These are phyloP conservation scores for Leptopilina syphax DNA, from an alignment of 2,888 invertebrate genomes.

Conservation along the genomic window DNA sequence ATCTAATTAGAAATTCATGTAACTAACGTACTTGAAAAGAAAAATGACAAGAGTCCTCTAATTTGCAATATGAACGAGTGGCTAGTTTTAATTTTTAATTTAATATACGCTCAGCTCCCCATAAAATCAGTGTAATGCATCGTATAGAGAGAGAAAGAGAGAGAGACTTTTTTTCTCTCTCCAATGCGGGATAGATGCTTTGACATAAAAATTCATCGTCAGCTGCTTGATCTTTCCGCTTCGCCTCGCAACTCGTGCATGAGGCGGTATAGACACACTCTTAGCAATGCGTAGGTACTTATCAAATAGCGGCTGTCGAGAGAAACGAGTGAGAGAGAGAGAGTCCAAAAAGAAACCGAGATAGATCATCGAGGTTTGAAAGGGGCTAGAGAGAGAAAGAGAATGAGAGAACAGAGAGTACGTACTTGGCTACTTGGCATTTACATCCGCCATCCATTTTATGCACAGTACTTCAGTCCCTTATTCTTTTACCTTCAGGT, in stretches of 20 bases:
- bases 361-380: slow-evolving; percentile 16
- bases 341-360: slow-evolving; percentile 43
- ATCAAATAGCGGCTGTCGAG: slow-evolving; percentile 57
- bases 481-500: slow-evolving; percentile 62
- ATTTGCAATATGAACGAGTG: slow-evolving; percentile 3
- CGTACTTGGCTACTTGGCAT: slow-evolving; percentile 68
- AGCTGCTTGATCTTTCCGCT: slow-evolving; percentile 64
- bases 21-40: no score
- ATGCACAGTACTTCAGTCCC: slow-evolving; percentile 61
- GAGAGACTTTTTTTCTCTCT: neutral
- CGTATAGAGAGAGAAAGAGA: neutral
- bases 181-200: slow-evolving; percentile 10
- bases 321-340: slow-evolving; percentile 48
- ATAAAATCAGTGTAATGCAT: slow-evolving; percentile 13
- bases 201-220: slow-evolving; percentile 61
- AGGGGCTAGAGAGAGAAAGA: slow-evolving; percentile 50
- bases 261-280: slow-evolving; percentile 55
- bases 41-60: neutral
- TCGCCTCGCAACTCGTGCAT: slow-evolving; percentile 54
- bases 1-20: no score
- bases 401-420: slow-evolving; percentile 44
- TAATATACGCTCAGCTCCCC: slow-evolving; percentile 5
- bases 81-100: slow-evolving; percentile 27
- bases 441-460: slow-evolving; percentile 69
- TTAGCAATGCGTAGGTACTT: slow-evolving; percentile 53